Evolutionary conservation across 2,113 vertebrate genomes (phyloP), one percentile per base, ranked within the genome.

Genomic region (Arvicanthis niloticus): DNA sequence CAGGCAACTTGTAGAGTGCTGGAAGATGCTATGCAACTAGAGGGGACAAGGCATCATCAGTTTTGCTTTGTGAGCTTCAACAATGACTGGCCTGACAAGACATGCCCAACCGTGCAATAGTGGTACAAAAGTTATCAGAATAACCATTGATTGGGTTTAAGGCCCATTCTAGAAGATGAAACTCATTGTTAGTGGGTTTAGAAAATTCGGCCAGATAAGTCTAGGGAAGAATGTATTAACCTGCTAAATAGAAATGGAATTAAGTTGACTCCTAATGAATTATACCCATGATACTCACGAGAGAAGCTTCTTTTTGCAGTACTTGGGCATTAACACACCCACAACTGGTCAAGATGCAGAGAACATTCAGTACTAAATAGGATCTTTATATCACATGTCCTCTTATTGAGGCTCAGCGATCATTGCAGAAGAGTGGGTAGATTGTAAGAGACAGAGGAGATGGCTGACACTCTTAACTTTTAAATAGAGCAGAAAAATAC

Each of bases 401-500:
- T 60, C 13, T 60, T 60, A 84, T 42, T 29, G 56, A 84, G 56
- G 22, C n/a, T 60, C 56, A 62, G 22, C 6, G 12, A 62, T 26
- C n/a, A 40, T 42, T 84, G 22, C n/a, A 62, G 58, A 84, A 84
- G 58, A 62, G 15, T 15, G 37, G 13, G n/a, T 58, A 42, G 21
- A 42, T 10, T 84, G 7, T 62, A 40, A 62, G 24, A 84, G 56
- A 15, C 81, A 16, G 24, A 62, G 58, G 80, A 24, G n/a, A 16
- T 29, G 37, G 21, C 5, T 7, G 42, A 86, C 17, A 45, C 10
- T 89, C 37, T 68, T 67, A 53, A 93, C 72, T 75, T 62, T 78
- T 13, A 84, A 42, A 72, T 42, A 13, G 42, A 86, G 78, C 40
- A 95, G 67, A 87, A 78, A 97, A 94, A 94, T 19, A 60, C 10